These are phyloP conservation scores for Drosophila nikananu DNA, from an alignment of 1,140 invertebrate genomes.

Conservation along the genomic window DNA sequence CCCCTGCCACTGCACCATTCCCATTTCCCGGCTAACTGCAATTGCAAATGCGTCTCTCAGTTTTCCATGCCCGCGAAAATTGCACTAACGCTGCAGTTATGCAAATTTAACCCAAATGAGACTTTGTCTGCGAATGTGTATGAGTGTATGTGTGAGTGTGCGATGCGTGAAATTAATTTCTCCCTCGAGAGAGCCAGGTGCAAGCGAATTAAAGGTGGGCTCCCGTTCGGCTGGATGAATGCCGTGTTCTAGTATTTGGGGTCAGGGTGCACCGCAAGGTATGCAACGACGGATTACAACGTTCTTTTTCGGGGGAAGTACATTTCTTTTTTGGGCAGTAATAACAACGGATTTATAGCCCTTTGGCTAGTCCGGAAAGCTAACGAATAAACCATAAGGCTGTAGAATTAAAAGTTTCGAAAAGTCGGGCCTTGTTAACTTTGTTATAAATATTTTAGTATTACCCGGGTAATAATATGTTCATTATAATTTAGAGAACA, in stretches of 20 bases:
- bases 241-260: not conserved
- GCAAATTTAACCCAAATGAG: slow-evolving; percentile 40
- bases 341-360: not conserved
- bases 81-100: slow-evolving; percentile 51
- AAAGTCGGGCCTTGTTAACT: not conserved
- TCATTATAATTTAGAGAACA: not conserved
- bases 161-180: slow-evolving; percentile 51
- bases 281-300: slow-evolving; percentile 14
- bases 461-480: no score
- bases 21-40: slow-evolving; percentile 43
- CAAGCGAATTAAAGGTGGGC: slow-evolving; percentile 32
- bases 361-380: not conserved
- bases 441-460: not conserved
- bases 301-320: slow-evolving; percentile 3
- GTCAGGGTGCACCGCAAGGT: not conserved
- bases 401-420: not conserved
- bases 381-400: not conserved
- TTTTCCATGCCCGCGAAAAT: slow-evolving; percentile 48
- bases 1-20: slow-evolving; percentile 11
- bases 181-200: slow-evolving; percentile 26
- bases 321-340: not conserved
- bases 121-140: slow-evolving; percentile 6
- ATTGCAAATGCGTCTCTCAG: slow-evolving; percentile 54
- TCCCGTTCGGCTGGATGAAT: slow-evolving; percentile 1
- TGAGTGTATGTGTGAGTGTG: slow-evolving; percentile 19